Base-by-base conservation (phyloP, 2,113 vertebrate genomes). In the Apeltes quadracus region DNA sequence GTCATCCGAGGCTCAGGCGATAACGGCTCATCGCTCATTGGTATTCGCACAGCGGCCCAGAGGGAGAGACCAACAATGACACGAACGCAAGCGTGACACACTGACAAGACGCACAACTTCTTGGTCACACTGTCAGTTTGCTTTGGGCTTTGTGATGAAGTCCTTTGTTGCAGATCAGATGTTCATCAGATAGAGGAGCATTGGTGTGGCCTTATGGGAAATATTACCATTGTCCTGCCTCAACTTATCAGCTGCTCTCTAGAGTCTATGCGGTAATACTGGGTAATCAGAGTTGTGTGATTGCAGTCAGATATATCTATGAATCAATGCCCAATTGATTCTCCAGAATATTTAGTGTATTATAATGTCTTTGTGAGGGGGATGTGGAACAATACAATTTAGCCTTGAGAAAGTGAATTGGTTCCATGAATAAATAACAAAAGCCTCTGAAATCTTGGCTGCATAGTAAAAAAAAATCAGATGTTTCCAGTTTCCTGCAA, bases 1-100 rank as follows among this genome's bases (percentile, higher is more conserved):
- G 84, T 84, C 82, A 76, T 83, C 75, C 9, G 15, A 44, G 20
- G 72, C 54, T 65, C 18, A 22, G 72, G 48, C 77, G 83, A 90
- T 85, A 88, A 85, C 53, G 15, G 63, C 73, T 65, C 72, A 3
- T 20, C 16, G 59, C 78, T 88, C 63, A 78, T 86, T 82, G 61
- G 83, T 78, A 86, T 87, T 87, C 85, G 71, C 75, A 64, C 78
- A 61, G 54, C 41, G 59, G 39, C 57, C 27, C 23, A 46, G 41
- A 75, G 64, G n/a, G 16, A 64, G 79, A 66, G 54, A 80, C 61
- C 69, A 67, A 72, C 64, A 79, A 65, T 55, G 76, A 61, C 25
- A 63, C 61, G 59, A 65, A 53, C 14, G 64, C 20, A 13, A 53
- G 46, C 13, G 23, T 20, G 48, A 3, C 4, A 57, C 61, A 72